Evolutionary conservation across 2,113 vertebrate species (phyloP), one percentile per base, ranked within the genome.

Genomic region (Oncorhynchus nerka): DNA sequence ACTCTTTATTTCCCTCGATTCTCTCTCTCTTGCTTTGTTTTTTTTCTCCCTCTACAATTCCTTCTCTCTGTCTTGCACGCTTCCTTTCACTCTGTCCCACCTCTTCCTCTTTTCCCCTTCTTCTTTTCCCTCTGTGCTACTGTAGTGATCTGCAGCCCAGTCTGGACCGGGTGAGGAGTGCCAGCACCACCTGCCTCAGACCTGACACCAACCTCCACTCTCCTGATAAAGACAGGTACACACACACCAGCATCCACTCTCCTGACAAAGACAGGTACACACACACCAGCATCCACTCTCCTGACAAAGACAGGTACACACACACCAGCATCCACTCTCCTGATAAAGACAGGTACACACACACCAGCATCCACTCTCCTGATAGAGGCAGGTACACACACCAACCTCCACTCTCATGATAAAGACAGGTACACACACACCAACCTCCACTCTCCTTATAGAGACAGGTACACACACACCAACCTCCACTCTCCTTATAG

Each of bases 181-280:
- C 97, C 96, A 99, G 97, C 95, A 98, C 97, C 92, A 99, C 96
- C 88, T 99, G 97, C 95, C 95, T 99, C 95, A 97, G 96, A 93
- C 97, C 97, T 92, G 97, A 98, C 89, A 92, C 90, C 95, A 96
- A 94, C 95, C 98, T 97, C 93, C 95, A 96, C 94, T 97, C 96
- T 93, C 91, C 94, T 91, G 96, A 97, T 93, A 95, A 95, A 97
- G 95, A 99, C 95, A 98, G 97, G 96, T 98, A 97, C 93, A 34
- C 5, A 34, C 32, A 90, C 91, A 92, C 88, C 34, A 39, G 0
- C 34, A 0, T 39, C 34, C 34, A 8, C 34, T 39, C 7, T 39
- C 34, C 34, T 39, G 7, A 39, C 9, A 70, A 0, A 70, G 7
- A 51, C 68, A 49, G 19, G n/a, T 39, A 70, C 68, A 49, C 7